Conservation (phyloP, 2,888 invertebrate species). For the Synanthedon myopaeformis region DNA sequence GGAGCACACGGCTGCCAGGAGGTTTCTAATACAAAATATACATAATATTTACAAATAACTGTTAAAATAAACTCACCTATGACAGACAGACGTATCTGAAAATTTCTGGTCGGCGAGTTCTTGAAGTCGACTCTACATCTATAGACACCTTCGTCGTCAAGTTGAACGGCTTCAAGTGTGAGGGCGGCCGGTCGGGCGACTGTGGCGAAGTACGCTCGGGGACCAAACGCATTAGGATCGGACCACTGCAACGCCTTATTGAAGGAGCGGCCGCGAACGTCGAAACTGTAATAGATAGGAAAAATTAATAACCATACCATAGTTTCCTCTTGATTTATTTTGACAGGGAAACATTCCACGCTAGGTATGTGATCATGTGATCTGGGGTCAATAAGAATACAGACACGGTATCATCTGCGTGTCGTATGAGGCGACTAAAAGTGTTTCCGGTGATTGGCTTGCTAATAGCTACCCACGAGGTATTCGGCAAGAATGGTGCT, state of each 20-base stretch:
- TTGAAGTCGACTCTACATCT: slow-evolving; percentile 91
- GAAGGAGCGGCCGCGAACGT: slow-evolving; percentile 85
- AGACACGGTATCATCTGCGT: too few species aligned
- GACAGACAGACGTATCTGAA: slow-evolving; percentile 88
- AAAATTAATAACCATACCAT: slow-evolving; percentile 12
- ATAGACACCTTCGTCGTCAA: slow-evolving; percentile 88
- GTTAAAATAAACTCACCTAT: slow-evolving; percentile 77
- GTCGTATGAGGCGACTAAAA: too few species aligned
- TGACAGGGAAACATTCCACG: too few species aligned
- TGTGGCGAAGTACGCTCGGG: slow-evolving; percentile 86
- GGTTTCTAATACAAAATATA: too few species aligned
- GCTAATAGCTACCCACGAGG: too few species aligned
- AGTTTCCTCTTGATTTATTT: too few species aligned
- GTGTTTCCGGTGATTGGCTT: too few species aligned
- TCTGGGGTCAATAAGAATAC: too few species aligned
- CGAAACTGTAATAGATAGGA: slow-evolving; percentile 73
- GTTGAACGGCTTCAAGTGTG: slow-evolving; percentile 84
- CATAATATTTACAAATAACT: too few species aligned
- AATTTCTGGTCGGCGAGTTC: slow-evolving; percentile 88
- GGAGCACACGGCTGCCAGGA: too few species aligned
- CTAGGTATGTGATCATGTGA: too few species aligned
- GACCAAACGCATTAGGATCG: slow-evolving; percentile 84
- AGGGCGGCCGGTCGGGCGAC: slow-evolving; percentile 84
- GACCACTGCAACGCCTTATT: slow-evolving; percentile 88
- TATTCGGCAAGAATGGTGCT: too few species aligned